A percentile compares a stretch with the other conserved stretches of the same genome.
These are phyloP conservation scores for Nomada goodeniana DNA, from an alignment of 2,888 invertebrate species.

Conservation along the genomic window DNA sequence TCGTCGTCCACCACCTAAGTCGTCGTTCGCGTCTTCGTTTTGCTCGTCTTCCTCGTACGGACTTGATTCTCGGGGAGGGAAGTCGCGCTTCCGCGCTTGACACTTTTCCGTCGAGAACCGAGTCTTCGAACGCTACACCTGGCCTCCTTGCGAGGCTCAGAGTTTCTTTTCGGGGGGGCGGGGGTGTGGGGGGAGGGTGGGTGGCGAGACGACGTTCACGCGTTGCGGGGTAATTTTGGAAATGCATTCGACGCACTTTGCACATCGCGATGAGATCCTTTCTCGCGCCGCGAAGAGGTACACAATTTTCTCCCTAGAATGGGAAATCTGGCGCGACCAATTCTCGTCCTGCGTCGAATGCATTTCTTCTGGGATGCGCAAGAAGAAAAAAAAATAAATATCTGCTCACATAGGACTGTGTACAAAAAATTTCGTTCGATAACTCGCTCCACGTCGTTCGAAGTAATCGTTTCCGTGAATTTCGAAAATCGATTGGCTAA, in stretches of 20 bases:
- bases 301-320: too few relatives aligned
- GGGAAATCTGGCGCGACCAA: too few relatives aligned
- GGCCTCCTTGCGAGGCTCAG: neutral
- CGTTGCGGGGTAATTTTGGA: neutral
- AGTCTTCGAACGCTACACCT: neutral
- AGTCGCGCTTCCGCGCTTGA: constrained; percentile 53
- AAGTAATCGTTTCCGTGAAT: too few relatives aligned
- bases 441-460: constrained; percentile 15
- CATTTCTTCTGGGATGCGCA: constrained; percentile 1
- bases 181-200: too few relatives aligned
- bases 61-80: constrained; percentile 45
- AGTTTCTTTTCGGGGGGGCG: neutral
- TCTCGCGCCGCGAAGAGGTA: too few relatives aligned
- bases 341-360: neutral
- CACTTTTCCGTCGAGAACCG: constrained; percentile 22
- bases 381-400: neutral
- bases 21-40: constrained; percentile 7
- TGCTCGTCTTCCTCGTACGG: neutral
- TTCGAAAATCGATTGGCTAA: too few relatives aligned
- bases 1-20: constrained; percentile 37
- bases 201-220: too few relatives aligned
- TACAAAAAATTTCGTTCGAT: neutral
- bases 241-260: neutral
- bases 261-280: too few relatives aligned
- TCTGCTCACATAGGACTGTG: neutral